Evolutionary conservation across 2,797 vertebrate genomes (phyloP).

Genomic region (Euphonia xanthogaster): DNA sequence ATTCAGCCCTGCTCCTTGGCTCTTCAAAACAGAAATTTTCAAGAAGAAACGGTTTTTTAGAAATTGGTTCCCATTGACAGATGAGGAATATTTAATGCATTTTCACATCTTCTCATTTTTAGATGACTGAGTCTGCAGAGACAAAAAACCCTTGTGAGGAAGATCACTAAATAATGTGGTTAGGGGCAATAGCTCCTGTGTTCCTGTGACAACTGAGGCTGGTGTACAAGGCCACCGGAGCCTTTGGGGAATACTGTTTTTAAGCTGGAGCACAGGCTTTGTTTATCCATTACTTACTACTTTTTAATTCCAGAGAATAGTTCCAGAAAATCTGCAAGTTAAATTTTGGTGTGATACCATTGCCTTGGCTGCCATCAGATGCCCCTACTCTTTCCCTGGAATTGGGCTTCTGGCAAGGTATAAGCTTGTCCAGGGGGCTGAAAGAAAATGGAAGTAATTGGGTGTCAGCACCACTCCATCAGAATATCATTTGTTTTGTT

Average conservation of each 20-base stretch:
- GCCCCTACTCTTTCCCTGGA: neutral
- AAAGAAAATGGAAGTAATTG: neutral
- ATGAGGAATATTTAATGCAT: neutral
- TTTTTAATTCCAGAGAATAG: neutral
- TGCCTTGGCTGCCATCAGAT: neutral
- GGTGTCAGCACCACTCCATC: neutral
- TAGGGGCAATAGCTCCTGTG: fast-evolving
- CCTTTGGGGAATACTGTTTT: neutral
- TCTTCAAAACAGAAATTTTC: neutral
- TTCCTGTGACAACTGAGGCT: neutral
- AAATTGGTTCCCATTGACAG: neutral
- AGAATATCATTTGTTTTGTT: neutral
- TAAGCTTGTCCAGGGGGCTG: neutral
- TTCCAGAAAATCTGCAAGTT: neutral
- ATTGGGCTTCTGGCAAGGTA: neutral
- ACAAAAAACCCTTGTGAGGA: neutral
- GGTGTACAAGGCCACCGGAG: neutral
- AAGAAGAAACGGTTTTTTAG: neutral
- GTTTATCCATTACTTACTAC: neutral
- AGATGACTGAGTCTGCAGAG: neutral
- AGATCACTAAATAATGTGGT: neutral
- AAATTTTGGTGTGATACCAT: neutral
- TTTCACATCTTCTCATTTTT: neutral
- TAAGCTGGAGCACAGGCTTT: neutral
- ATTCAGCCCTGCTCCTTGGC: neutral